A percentile compares a stretch with the other conserved stretches of the same genome.
Evolutionary conservation across 2,113 vertebrate genomes (phyloP).

Genomic region (Pampusana beccarii): DNA sequence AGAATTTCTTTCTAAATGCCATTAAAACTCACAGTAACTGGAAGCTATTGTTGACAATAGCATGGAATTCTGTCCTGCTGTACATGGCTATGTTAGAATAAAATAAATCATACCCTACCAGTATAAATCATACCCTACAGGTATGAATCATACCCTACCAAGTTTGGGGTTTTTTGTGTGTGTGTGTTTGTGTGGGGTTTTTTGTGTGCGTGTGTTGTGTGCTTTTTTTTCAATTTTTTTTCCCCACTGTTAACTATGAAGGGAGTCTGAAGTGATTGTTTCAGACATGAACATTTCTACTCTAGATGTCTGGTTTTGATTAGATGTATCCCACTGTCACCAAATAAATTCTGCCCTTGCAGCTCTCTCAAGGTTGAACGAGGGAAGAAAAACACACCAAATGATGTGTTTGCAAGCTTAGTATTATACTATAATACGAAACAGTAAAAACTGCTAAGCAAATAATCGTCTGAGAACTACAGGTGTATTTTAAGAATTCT

Average conservation of each 20-base stretch:
- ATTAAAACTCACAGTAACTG: not conserved
- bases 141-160: not conserved
- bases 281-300: not conserved
- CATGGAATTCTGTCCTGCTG: not conserved
- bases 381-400: not conserved
- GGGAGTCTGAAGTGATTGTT: not conserved
- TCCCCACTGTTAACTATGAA: not conserved
- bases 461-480: not conserved
- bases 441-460: not conserved
- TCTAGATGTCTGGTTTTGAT: not conserved
- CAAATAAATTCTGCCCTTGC: not conserved
- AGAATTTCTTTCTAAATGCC: not conserved
- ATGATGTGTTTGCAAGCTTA: rapidly evolving
- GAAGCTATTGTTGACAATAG: not conserved
- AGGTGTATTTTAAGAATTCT: not conserved
- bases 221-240: not conserved
- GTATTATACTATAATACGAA: not conserved
- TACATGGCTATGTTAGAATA: not conserved
- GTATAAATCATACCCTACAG: not conserved
- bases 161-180: too few species aligned
- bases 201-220: too few species aligned
- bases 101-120: not conserved
- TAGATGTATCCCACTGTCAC: not conserved
- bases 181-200: too few species aligned
- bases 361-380: not conserved